phyloP scores from a whole-genome alignment of 2,888 invertebrate species.

The Noctua janthe region DNA sequence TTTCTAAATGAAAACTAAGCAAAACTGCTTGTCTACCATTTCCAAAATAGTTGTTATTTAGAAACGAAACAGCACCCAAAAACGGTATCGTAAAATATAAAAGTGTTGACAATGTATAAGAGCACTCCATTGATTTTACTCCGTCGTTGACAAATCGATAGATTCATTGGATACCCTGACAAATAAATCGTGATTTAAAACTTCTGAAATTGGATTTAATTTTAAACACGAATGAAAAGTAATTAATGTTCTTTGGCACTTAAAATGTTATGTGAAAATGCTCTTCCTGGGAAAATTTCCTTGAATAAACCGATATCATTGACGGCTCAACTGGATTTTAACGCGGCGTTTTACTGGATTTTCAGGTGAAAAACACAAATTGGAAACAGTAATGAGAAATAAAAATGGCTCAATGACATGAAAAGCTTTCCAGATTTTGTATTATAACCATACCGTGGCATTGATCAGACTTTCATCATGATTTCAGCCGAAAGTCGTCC shows the following conservation, averaged over 20 bases:
- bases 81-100: slow-evolving; percentile 38
- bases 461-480: not conserved
- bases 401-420: not conserved
- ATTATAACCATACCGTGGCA: not conserved
- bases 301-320: not conserved
- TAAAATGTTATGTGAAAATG: slow-evolving; percentile 14
- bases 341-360: not conserved
- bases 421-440: not conserved
- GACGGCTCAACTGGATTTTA: not conserved
- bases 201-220: slow-evolving; percentile 18
- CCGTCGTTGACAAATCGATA: slow-evolving; percentile 23
- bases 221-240: slow-evolving; percentile 22
- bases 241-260: slow-evolving; percentile 6
- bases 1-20: slow-evolving; percentile 33
- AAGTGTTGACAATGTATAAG: slow-evolving; percentile 32
- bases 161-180: slow-evolving; percentile 19
- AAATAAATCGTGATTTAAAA: slow-evolving; percentile 16
- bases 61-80: slow-evolving; percentile 27
- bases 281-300: not conserved
- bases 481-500: too few relatives aligned
- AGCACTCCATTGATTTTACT: slow-evolving; percentile 28
- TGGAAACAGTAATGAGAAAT: not conserved
- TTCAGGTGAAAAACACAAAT: too few relatives aligned
- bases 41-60: slow-evolving; percentile 24
- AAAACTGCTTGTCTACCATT: slow-evolving; percentile 37